phyloP scores from a whole-genome alignment of 2,113 vertebrate genomes.

The Bubo scandiacus region DNA sequence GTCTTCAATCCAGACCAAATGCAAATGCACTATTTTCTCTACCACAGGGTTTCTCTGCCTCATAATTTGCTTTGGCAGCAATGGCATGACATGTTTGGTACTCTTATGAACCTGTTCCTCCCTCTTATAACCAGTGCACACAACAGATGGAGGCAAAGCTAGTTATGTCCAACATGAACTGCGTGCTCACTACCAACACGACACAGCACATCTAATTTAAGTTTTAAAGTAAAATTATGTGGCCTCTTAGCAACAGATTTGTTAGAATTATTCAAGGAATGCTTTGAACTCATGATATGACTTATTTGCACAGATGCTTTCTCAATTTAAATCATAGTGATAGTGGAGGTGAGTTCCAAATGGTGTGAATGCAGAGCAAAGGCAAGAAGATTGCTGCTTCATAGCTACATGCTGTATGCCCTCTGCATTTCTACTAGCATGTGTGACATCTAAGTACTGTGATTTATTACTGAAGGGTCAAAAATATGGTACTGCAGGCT shows the following conservation, averaged over 20 bases:
- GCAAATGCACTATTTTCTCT: neutral
- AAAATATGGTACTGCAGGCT: neutral
- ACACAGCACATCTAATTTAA: neutral
- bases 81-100: accelerated
- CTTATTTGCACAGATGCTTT: neutral
- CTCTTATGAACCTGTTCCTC: neutral
- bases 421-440: neutral
- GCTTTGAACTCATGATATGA: neutral
- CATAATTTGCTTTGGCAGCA: neutral
- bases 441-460: neutral
- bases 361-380: neutral
- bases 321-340: neutral
- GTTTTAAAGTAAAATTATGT: neutral
- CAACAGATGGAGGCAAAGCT: neutral
- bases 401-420: neutral
- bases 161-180: neutral
- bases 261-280: neutral
- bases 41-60: neutral
- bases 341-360: neutral
- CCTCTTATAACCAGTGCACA: neutral
- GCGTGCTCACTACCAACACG: neutral
- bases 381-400: neutral
- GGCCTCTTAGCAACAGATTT: neutral
- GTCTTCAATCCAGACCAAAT: neutral
- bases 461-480: neutral